phyloP scores from a whole-genome alignment of 2,888 invertebrate genomes.

The Pseudoips prasinana region DNA sequence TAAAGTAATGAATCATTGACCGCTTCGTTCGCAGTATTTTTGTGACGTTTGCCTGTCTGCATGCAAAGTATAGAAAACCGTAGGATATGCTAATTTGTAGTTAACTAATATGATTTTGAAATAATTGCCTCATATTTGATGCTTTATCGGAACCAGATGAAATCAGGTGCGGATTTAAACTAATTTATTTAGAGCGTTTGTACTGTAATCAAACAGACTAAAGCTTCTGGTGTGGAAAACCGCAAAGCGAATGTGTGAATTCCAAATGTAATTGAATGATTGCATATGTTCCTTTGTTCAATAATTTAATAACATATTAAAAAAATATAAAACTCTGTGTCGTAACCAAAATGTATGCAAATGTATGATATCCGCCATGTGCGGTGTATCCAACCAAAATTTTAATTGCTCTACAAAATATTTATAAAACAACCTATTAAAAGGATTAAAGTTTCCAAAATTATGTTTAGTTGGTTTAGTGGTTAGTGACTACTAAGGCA shows the following conservation, averaged over 20 bases:
- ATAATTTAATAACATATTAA: slow-evolving; percentile 4
- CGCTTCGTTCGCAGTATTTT: slow-evolving; percentile 10
- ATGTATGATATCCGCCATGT: too few species aligned
- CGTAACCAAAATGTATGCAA: too few species aligned
- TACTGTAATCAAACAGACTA: slow-evolving; percentile 10
- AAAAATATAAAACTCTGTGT: background rate
- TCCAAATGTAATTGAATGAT: slow-evolving; percentile 18
- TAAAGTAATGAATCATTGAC: slow-evolving; percentile 16
- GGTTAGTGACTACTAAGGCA: too few species aligned
- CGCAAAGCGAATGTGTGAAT: slow-evolving; percentile 21
- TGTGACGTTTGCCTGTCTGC: slow-evolving; percentile 9
- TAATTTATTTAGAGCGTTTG: slow-evolving; percentile 1
- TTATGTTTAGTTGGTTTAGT: too few species aligned
- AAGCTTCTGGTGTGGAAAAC: slow-evolving; percentile 12
- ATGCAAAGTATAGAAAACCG: slow-evolving; percentile 9
- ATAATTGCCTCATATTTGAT: slow-evolving; percentile 1
- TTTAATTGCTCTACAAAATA: too few species aligned
- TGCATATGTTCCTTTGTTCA: slow-evolving; percentile 7
- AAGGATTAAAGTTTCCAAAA: too few species aligned
- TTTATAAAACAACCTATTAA: too few species aligned
- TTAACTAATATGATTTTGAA: slow-evolving; percentile 6
- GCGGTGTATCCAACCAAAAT: too few species aligned
- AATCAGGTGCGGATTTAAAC: background rate
- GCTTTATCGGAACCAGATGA: too few species aligned
- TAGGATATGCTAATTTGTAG: slow-evolving; percentile 2